phyloP scores from a whole-genome alignment of 2,888 invertebrate genomes.

The Rhodophaea formosa region DNA sequence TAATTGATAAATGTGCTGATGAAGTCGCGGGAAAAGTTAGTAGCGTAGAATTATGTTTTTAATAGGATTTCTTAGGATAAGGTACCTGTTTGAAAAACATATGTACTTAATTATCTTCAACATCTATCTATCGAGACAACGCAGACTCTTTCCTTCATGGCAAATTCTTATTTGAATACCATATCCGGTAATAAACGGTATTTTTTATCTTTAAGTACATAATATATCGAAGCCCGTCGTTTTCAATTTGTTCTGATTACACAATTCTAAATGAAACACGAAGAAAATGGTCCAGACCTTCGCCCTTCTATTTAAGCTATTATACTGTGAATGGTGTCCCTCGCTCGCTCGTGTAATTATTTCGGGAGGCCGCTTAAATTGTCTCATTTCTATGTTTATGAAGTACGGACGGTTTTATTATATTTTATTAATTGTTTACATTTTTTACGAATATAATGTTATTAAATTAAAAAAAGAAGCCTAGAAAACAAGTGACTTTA shows the following conservation, averaged over 20 bases:
- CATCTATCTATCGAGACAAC: too few species aligned
- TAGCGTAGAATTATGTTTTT: too few species aligned
- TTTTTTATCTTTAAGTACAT: background rate
- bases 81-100: too few species aligned
- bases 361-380: background rate
- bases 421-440: background rate
- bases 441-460: background rate
- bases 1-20: too few species aligned
- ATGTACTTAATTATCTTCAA: too few species aligned
- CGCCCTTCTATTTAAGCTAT: background rate
- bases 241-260: background rate
- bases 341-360: constrained; percentile 2
- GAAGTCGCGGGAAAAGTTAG: too few species aligned
- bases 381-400: background rate
- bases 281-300: background rate
- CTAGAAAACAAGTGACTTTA: too few species aligned
- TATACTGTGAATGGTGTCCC: background rate
- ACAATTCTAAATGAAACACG: background rate
- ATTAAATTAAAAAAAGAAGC: too few species aligned
- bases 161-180: too few species aligned
- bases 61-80: too few species aligned
- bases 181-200: too few species aligned
- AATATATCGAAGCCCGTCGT: background rate
- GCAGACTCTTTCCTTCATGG: too few species aligned
- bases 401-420: background rate